These are phyloP conservation scores for Augiades crinisus DNA, from an alignment of 2,888 invertebrate genomes.

Conservation along the genomic window DNA sequence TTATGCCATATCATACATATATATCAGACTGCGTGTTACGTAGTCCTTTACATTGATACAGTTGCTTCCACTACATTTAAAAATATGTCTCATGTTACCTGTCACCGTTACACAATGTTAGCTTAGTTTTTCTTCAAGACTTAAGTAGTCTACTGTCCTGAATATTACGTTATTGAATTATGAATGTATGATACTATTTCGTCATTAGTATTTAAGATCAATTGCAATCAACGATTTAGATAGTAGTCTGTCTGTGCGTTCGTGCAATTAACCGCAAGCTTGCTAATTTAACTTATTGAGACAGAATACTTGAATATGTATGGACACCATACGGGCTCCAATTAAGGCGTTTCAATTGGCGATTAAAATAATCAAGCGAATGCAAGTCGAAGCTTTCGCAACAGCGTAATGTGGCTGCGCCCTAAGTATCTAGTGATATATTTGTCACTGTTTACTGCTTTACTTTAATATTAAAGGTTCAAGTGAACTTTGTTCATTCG, in stretches of 20 bases:
- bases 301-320: conserved; percentile 24
- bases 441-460: too few species aligned
- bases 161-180: conserved; percentile 23
- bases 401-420: conserved; percentile 11
- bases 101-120: not conserved
- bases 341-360: conserved; percentile 26
- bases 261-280: conserved; percentile 24
- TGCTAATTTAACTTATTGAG: conserved; percentile 26
- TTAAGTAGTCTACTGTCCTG: conserved; percentile 17
- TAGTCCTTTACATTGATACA: too few species aligned
- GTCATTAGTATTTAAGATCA: conserved; percentile 9
- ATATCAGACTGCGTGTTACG: too few species aligned
- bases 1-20: not conserved
- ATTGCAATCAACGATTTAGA: conserved; percentile 1
- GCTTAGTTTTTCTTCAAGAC: conserved; percentile 3
- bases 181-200: conserved; percentile 25
- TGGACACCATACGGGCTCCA: conserved; percentile 25
- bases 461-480: too few species aligned
- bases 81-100: not conserved
- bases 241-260: conserved; percentile 3
- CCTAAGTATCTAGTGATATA: not conserved
- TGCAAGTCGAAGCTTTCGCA: conserved; percentile 23
- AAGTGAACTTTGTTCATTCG: too few species aligned
- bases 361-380: conserved; percentile 27
- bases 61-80: too few species aligned